Conservation (phyloP, 1,140 invertebrate genomes). For the Lepidurus arcticus region DNA sequence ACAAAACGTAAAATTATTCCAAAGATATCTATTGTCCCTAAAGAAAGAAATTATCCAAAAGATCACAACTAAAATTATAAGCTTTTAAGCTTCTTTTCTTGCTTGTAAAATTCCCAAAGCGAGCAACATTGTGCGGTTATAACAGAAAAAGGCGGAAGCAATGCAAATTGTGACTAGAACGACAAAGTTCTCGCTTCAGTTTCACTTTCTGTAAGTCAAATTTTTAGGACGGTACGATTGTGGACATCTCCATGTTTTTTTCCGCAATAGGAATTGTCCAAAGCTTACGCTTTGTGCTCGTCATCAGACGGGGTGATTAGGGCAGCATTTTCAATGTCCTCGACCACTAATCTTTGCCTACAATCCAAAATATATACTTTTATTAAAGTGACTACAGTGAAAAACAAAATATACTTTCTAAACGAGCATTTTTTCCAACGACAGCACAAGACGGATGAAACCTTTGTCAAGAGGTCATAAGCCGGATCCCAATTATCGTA, state of each 20-base stretch:
- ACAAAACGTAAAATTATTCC: too few species aligned
- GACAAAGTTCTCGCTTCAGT: neutral
- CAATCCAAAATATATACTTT: neutral
- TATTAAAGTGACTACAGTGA: neutral
- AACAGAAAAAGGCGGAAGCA: neutral
- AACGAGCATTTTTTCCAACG: neutral
- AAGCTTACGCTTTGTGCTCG: neutral
- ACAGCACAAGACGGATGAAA: conserved; percentile 29
- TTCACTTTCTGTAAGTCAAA: neutral
- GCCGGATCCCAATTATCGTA: conserved; percentile 83
- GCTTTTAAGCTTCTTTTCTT: neutral
- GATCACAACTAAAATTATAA: neutral
- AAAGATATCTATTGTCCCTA: neutral
- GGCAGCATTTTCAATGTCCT: neutral
- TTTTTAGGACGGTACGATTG: neutral
- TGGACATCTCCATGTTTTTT: neutral
- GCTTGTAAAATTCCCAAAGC: neutral
- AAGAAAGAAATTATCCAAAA: neutral
- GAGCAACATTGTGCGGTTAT: neutral
- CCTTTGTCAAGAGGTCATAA: conserved; percentile 33
- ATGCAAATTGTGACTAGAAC: conserved; percentile 10
- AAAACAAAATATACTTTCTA: neutral
- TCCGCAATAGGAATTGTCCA: neutral
- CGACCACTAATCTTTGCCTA: neutral
- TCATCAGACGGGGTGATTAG: neutral